These are phyloP conservation scores for Apamea sordens DNA, from an alignment of 2,888 invertebrate species.

Conservation along the genomic window DNA sequence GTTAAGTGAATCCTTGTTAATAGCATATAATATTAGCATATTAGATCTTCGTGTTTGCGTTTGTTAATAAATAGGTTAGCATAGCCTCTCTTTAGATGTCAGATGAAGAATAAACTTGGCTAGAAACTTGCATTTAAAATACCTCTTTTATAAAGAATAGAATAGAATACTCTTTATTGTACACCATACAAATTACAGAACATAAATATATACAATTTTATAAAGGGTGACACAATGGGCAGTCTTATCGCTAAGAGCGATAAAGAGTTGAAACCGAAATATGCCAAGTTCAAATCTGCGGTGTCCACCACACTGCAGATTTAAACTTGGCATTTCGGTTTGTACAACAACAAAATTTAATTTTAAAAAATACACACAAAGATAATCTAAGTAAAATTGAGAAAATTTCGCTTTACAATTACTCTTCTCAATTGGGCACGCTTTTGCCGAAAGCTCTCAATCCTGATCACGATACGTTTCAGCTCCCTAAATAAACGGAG, in stretches of 20 bases:
- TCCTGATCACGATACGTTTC: slow-evolving; percentile 30
- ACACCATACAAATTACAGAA: no score
- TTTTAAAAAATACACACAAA: slow-evolving; percentile 4
- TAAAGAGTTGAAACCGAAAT: not conserved
- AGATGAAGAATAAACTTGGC: not conserved
- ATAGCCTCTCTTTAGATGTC: not conserved
- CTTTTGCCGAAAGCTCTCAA: slow-evolving; percentile 26
- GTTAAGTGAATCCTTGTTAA: slow-evolving; percentile 22
- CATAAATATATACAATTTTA: no score
- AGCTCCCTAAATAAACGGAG: slow-evolving; percentile 33
- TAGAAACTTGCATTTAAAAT: not conserved
- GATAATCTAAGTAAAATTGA: slow-evolving; percentile 15
- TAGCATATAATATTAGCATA: slow-evolving; percentile 5
- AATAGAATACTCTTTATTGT: no score
- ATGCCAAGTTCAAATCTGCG: not conserved
- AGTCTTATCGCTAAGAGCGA: no score
- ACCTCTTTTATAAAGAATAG: no score
- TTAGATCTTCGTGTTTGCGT: slow-evolving; percentile 5
- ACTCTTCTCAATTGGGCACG: slow-evolving; percentile 8
- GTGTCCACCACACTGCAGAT: no score
- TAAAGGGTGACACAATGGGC: no score
- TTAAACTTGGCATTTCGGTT: no score
- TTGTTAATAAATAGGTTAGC: not conserved
- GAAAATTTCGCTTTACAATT: slow-evolving; percentile 12
- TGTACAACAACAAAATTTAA: no score